These are phyloP conservation scores for Pantherophis vulpinus DNA, from an alignment of 2,797 vertebrate genomes.

Conservation along the genomic window DNA sequence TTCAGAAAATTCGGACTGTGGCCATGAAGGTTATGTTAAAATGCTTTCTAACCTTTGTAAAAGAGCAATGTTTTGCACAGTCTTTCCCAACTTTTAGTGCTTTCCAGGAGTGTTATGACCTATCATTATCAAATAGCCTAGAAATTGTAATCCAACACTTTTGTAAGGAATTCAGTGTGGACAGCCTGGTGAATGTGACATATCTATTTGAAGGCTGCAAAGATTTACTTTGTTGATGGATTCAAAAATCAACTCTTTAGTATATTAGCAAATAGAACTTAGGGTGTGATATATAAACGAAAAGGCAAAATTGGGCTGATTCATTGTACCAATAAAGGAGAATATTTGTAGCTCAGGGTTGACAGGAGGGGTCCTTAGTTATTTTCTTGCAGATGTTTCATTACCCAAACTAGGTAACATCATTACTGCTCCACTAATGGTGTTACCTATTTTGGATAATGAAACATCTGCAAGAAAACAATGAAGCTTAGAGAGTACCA, in stretches of 20 bases:
- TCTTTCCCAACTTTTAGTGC: not conserved
- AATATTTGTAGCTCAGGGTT: not conserved
- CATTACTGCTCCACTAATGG: not conserved
- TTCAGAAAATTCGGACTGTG: not conserved
- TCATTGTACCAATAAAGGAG: not conserved
- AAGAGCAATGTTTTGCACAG: not conserved
- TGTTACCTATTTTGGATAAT: not conserved
- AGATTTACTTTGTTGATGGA: not conserved
- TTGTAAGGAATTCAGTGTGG: not conserved
- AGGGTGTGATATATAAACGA: not conserved
- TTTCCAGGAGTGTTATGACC: not conserved
- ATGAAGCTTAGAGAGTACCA: not conserved
- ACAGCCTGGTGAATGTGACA: not conserved
- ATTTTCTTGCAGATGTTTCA: not conserved
- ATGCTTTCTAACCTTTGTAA: not conserved
- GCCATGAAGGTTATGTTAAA: not conserved
- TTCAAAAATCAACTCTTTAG: not conserved
- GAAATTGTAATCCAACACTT: not conserved
- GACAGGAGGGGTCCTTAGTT: not conserved
- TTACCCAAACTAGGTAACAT: not conserved
- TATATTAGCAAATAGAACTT: not conserved
- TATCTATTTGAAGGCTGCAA: not conserved
- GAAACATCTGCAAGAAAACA: not conserved
- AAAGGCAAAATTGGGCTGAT: not conserved
- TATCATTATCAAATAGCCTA: not conserved